Evolutionary conservation across 2,797 vertebrate genomes (phyloP), one percentile per base, ranked within the genome.

Genomic region (Alca torda): DNA sequence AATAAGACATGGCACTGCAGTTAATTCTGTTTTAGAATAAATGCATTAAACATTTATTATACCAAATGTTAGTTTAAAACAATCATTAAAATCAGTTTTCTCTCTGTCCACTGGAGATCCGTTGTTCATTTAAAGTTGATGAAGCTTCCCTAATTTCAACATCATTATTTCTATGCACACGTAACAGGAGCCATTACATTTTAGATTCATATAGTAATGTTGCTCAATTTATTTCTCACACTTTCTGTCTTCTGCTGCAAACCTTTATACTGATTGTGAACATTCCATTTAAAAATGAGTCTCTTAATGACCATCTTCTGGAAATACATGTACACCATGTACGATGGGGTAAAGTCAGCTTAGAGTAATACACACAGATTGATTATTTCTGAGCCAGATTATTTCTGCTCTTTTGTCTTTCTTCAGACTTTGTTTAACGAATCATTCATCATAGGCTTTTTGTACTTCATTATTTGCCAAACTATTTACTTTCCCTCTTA

Each of bases 61-160:
- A 65, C 74, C 65, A 84, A 97, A 92, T 87, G 63, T 96, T 97
- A 96, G 78, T 93, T 98, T 96, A 81, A 97, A 96, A 92, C 56
- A 95, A 78, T 74, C 95, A 91, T 95, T 96, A 92, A 95, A 96
- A 97, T 92, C 87, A 59, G 70, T 92, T 92, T 96, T 93, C 64
- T 94, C 84, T 94, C 79, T 87, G 92, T 96, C 96, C 69, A 72
- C 57, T 91, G 64, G 81, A 96, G 74, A 95, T 92, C 64, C 56
- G 77, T 75, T 90, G 60, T 84, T 96, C 73, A 90, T 86, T 95
- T 84, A 96, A 97, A 97, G 63, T 65, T 97, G 84, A 95, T 95
- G 89, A 95, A 96, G 81, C 77, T 91, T 96, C 85, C 35, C 91
- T 97, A 92, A 96, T 96, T 98, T 97, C 84, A 94, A 95, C 35